Base-by-base conservation (phyloP, 2,113 vertebrate species). In the Ia io region DNA sequence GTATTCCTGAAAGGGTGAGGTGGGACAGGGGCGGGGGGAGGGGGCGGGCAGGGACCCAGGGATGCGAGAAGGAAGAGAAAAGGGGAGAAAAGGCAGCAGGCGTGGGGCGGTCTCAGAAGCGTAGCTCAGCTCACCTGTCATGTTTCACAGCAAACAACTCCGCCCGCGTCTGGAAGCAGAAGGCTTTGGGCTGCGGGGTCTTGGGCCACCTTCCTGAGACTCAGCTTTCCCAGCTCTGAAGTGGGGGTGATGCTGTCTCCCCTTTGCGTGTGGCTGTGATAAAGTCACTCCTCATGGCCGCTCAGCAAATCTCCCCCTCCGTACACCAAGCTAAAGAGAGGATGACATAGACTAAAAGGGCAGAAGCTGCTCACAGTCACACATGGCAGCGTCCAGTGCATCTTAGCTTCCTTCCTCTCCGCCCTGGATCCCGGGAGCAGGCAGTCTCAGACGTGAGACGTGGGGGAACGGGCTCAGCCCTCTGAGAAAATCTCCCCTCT, bases 401-500 rank as follows among this genome's bases (percentile, higher is more conserved):
- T 76, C 77, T 37, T 3, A 13, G n/a, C 49, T 32, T 73, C 74
- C 73, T 74, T 79, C 85, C 40, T 59, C 18, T 44, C 40, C 44
- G 25, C 53, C 70, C 63, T 42, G 4, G 6, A 9, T 42, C 73
- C 77, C 44, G 67, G 32, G 78, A 18, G 69, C 9, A 11, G 47
- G 35, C 44, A 3, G 35, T 93, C 85, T 40, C 69, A 44, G 37
- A n/a, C 51, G 6, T 20, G 22, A 0, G 1, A 88, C 37, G 22
- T 7, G 35, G 77, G 47, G 47, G 35, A 23, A 53, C 32, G 49
- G 92, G 95, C 65, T 82, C 88, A 95, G 67, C 70, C 47, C 56
- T 40, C 49, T 73, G 65, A 94, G 92, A 78, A 94, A 88, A 37
- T 28, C 79, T 84, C 56, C 93, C 88, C 86, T 63, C 23, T 53